A percentile compares a stretch with the other conserved stretches of the same genome.
Conservation (phyloP, 2,113 vertebrate genomes). For the Dasyornis broadbenti region DNA sequence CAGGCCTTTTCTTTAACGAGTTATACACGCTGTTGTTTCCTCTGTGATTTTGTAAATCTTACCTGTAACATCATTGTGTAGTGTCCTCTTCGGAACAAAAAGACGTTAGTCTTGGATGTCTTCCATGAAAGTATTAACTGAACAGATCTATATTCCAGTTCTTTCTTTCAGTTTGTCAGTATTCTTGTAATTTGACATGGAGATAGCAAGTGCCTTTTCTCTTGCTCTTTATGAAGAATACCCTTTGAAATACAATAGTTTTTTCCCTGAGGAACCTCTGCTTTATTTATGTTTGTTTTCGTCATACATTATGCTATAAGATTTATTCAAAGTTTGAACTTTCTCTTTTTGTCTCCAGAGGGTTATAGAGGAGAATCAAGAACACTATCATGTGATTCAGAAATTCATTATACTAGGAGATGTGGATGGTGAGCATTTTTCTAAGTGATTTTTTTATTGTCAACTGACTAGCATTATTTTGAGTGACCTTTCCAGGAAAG, state of each 20-base stretch:
- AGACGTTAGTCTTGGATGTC: not conserved
- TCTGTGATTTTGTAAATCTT: not conserved
- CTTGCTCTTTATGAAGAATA: not conserved
- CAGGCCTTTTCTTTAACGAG: not conserved
- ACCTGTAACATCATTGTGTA: not conserved
- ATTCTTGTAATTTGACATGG: not conserved
- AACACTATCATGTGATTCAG: conserved; percentile 94
- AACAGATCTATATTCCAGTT: not conserved
- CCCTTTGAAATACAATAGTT: not conserved
- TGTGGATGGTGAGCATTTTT: conserved; percentile 83
- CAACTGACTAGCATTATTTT: not conserved
- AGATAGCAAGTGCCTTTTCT: not conserved
- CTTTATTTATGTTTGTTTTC: conserved; percentile 10
- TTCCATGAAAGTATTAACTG: not conserved
- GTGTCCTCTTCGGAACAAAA: not conserved
- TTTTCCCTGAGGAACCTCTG: not conserved
- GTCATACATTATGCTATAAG: not conserved
- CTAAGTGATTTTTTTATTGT: not conserved
- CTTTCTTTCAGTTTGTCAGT: not conserved
- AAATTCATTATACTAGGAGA: conserved; percentile 93
- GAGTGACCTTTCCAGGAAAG: not conserved
- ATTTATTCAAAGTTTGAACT: conserved; percentile 21
- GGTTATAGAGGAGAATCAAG: conserved; percentile 89
- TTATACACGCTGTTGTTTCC: not conserved
- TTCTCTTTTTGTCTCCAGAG: conserved; percentile 74